Percentiles rank a stretch among this genome's conserved stretches.
phyloP scores from a whole-genome alignment of 2,888 invertebrate species.

The Temnothorax unifasciatus region DNA sequence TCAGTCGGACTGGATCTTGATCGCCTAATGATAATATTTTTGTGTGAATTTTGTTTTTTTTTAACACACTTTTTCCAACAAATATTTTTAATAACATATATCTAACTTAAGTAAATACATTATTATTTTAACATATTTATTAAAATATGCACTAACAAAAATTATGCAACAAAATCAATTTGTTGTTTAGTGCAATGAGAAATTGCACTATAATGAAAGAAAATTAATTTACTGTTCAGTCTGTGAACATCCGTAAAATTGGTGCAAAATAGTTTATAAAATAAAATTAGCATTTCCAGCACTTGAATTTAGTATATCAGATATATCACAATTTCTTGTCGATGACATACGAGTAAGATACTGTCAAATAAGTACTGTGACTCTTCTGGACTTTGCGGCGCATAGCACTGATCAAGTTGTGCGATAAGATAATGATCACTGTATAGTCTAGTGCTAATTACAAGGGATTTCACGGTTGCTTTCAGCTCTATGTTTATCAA shows the following conservation, averaged over 20 bases:
- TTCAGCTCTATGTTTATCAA: background rate
- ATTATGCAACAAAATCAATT: background rate
- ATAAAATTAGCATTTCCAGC: background rate
- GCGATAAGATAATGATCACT: conserved; percentile 21
- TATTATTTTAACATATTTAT: background rate
- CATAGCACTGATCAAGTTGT: background rate
- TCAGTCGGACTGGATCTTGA: no score
- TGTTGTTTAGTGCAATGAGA: background rate
- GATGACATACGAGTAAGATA: background rate
- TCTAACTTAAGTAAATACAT: background rate
- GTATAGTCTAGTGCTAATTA: background rate
- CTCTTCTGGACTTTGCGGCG: background rate
- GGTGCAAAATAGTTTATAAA: background rate
- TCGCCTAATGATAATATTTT: no score
- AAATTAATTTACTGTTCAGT: background rate
- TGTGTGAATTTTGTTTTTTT: no score
- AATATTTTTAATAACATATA: no score
- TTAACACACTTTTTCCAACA: no score
- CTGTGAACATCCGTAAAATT: background rate
- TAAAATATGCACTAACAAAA: no score
- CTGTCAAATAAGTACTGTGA: background rate
- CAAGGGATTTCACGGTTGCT: background rate
- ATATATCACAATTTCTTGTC: background rate
- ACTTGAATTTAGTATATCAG: background rate
- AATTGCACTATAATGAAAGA: no score